Evolutionary conservation across 2,797 vertebrate genomes (phyloP), one percentile per base, ranked within the genome.

Genomic region (Poeciliopsis infans): DNA sequence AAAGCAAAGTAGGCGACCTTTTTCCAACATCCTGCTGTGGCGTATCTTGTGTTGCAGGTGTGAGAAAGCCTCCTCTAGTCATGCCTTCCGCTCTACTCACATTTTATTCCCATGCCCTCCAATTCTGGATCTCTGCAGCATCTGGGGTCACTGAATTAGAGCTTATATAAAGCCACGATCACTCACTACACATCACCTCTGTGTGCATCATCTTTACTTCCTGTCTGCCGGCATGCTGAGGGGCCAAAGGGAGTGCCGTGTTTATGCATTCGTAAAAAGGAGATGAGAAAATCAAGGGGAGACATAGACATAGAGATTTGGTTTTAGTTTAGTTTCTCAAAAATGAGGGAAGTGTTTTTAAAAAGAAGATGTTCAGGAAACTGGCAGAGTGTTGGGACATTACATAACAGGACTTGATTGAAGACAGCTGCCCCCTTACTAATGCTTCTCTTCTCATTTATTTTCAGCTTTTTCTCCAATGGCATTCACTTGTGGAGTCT

Each of bases 91-190:
- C 72, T 78, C 45, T 1, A n/a, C 57, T 49, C 36, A 1, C 66
- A 69, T 59, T 77, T 59, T 74, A 15, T 0, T 53, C 57, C 39
- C 45, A 28, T 39, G 61, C 43, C 61, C 74, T 72, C 80, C 71
- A 75, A 79, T 76, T 76, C 83, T 53, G 68, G 68, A 45, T 87
- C 81, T 87, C 85, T 85, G 86, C 91, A 91, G 88, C 59, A 31
- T 91, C 87, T 86, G 83, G 86, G 89, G 91, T 90, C 90, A 89
- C 79, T 64, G 82, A 91, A 86, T 80, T 84, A 78, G 64, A 83
- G 45, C 83, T 93, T 91, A 85, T 84, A 75, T 90, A 93, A 93
- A 69, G 8, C 47, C 76, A 75, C 74, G 83, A 91, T 90, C 87
- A 76, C 88, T 91, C 88, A 77, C 80, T 80, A 72, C n/a, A 20